phyloP scores from a whole-genome alignment of 92 coral and sea anemone genomes.

The Phenganax marumi region DNA sequence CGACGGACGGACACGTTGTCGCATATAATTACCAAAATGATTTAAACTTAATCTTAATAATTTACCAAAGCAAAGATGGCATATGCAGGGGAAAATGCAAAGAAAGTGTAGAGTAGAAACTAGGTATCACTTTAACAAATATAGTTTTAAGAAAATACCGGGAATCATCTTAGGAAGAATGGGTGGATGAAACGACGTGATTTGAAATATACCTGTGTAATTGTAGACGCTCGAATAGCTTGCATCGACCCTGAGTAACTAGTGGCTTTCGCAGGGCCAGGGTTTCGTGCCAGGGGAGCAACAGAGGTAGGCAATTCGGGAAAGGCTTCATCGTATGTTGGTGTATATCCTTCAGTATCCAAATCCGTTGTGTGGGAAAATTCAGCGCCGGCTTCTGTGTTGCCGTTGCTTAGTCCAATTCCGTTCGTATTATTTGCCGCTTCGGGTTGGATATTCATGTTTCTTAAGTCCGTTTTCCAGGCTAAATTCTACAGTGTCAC shows the following conservation, averaged over 20 bases:
- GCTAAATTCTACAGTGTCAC: conserved; percentile 99
- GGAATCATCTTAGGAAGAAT: background rate
- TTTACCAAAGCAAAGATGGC: background rate
- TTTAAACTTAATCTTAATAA: too few relatives aligned
- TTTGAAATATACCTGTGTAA: conserved; percentile 73
- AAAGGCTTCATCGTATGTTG: conserved; percentile 98
- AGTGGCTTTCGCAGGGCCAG: conserved; percentile 63
- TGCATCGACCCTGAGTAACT: conserved; percentile 60
- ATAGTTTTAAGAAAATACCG: conserved; percentile 2
- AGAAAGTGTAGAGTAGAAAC: background rate
- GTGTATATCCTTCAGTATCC: conserved; percentile 83
- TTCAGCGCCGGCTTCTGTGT: conserved; percentile 44
- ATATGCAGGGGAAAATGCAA: background rate
- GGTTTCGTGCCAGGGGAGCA: conserved; percentile 47
- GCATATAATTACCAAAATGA: conserved; percentile 5
- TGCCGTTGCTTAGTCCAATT: conserved; percentile 44
- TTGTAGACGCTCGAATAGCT: conserved; percentile 73
- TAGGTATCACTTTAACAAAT: background rate
- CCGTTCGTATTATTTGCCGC: conserved; percentile 28
- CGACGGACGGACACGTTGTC: conserved; percentile 14
- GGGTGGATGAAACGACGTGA: background rate
- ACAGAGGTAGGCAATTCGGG: conserved; percentile 90
- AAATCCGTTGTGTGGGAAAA: conserved; percentile 53
- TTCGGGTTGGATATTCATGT: conserved; percentile 44
- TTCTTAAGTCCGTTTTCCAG: conserved; percentile 87